These are phyloP conservation scores for Sipha maydis DNA, from an alignment of 2,888 invertebrate genomes.

Conservation along the genomic window DNA sequence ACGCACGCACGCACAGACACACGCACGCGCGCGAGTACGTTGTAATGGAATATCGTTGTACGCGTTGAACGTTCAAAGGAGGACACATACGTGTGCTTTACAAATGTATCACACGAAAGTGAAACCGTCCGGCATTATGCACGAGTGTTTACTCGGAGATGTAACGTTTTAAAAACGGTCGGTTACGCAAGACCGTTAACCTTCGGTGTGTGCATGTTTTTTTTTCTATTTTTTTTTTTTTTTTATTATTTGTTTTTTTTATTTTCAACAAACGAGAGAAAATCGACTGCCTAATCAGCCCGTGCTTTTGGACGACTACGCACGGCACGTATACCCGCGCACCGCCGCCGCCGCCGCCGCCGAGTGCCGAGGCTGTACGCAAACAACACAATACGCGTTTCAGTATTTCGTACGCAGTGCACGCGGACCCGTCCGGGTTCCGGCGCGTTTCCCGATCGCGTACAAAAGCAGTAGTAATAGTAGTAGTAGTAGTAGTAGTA, in stretches of 20 bases:
- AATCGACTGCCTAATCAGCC: slow-evolving; percentile 50
- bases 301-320: background rate
- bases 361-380: background rate
- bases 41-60: background rate
- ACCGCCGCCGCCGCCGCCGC: too few species aligned
- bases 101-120: slow-evolving; percentile 48
- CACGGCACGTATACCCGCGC: background rate
- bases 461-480: too few species aligned
- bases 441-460: too few species aligned
- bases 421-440: too few species aligned
- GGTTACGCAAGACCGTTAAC: slow-evolving; percentile 50
- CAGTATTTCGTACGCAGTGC: too few species aligned
- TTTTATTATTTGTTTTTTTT: background rate
- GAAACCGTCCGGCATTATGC: slow-evolving; percentile 39
- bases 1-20: background rate
- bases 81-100: slow-evolving; percentile 37
- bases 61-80: background rate
- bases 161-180: slow-evolving; percentile 42
- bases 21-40: too few species aligned
- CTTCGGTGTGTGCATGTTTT: slow-evolving; percentile 12
- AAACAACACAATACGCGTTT: too few species aligned
- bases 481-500: too few species aligned
- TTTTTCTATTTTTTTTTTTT: slow-evolving; percentile 4
- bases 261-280: slow-evolving; percentile 36
- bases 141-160: slow-evolving; percentile 28